phyloP scores from a whole-genome alignment of 2,888 invertebrate genomes.

The Graphium colonna region DNA sequence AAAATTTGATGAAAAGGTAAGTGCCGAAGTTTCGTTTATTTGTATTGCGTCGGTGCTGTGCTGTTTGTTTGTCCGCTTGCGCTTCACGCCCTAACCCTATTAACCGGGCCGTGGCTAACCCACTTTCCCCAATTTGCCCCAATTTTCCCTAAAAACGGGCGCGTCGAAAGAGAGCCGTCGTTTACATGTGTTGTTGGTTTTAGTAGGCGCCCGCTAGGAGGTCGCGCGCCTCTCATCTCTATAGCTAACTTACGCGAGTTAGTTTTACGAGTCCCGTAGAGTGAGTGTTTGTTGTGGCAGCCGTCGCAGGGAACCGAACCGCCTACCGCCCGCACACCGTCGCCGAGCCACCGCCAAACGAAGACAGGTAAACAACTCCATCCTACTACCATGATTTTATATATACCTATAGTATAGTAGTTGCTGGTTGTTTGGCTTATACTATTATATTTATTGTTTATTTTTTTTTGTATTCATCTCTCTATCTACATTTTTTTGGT shows the following conservation, averaged over 20 bases:
- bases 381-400: conserved; percentile 30
- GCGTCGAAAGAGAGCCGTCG: conserved; percentile 43
- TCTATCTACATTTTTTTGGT: background rate
- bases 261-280: conserved; percentile 5
- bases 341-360: conserved; percentile 29
- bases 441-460: conserved; percentile 55
- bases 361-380: conserved; percentile 57
- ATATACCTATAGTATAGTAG: conserved; percentile 42
- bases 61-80: conserved; percentile 43
- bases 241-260: conserved; percentile 1
- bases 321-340: conserved; percentile 18
- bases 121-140: conserved; percentile 25
- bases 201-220: conserved; percentile 13
- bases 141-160: conserved; percentile 41
- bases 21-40: conserved; percentile 44
- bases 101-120: conserved; percentile 48
- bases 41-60: conserved; percentile 25
- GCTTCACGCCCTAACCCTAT: conserved; percentile 32
- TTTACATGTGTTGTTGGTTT: conserved; percentile 19
- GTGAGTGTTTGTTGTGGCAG: background rate
- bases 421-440: conserved; percentile 74
- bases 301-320: background rate
- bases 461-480: conserved; percentile 1
- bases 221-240: background rate
- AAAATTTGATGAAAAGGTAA: conserved; percentile 47